Evolutionary conservation across 1,140 invertebrate species (phyloP), one percentile per base, ranked within the genome.

Genomic region (Drosophila teissieri): DNA sequence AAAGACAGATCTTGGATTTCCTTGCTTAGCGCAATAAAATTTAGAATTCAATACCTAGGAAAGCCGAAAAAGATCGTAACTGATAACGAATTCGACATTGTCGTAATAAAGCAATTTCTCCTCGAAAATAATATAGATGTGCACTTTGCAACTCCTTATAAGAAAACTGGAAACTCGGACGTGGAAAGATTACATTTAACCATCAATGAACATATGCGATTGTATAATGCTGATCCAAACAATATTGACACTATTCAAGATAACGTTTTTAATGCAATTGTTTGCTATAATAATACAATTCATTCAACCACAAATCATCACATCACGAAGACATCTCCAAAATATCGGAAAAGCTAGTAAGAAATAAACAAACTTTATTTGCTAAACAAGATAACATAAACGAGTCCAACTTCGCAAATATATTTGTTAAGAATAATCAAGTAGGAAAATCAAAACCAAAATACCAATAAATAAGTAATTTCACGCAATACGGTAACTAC

Each of bases 1-100:
- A 51, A 51, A 51, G 14, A 42, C 42, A 55, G 22, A 55, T 55
- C n/a, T n/a, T n/a, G n/a, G n/a, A n/a, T n/a, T n/a, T n/a, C n/a
- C n/a, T n/a, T n/a, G n/a, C n/a, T n/a, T n/a, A n/a, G n/a, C n/a
- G n/a, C n/a, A 14, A 7, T 22, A 39, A 4, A 39, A 54, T 11
- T 22, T 0, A 54, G 36, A n/a, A 54, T 54, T 2, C 52, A 54
- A 7, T n/a, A 54, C 52, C 12, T 54, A 54, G 52, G 52, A 5
- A 54, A 54, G 52, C 52, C 52, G 36, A 54, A 54, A 12, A 36
- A 40, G 3, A 54, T 54, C 40, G 14, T 54, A 54, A 54, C 36
- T 11, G 44, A 46, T 12, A 46, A 46, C 22, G 19, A 39, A 49
- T 49, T 49, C 27, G 11, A 27, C 3, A 11, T 19, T 11, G 10